These are phyloP conservation scores for Oscarella lobularis DNA, from an alignment of 37 sponge, comb jelly and placozoan species.

Conservation along the genomic window DNA sequence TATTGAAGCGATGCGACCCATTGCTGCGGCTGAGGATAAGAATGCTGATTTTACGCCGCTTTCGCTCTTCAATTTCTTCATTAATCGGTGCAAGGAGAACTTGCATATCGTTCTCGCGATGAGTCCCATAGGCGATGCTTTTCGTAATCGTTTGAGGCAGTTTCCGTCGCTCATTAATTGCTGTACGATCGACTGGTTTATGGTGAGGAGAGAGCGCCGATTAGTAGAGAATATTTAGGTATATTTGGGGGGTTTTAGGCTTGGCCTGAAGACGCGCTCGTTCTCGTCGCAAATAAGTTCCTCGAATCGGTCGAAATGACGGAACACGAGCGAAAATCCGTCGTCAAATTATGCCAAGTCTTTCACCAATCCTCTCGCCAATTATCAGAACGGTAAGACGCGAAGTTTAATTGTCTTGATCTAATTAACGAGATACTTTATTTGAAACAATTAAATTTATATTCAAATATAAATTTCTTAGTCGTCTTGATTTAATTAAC, in stretches of 20 bases:
- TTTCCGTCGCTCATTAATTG: constrained; percentile 99
- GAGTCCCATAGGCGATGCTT: constrained; percentile 97
- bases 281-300: constrained; percentile 89
- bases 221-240: not conserved
- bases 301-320: constrained; percentile 85
- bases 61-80: constrained; percentile 84
- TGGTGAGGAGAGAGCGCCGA: constrained; percentile 32
- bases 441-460: not conserved
- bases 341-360: constrained; percentile 78
- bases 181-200: constrained; percentile 99
- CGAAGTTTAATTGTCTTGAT: no score
- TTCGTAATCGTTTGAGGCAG: constrained; percentile 81
- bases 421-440: not conserved
- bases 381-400: constrained; percentile 46
- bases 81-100: constrained; percentile 87
- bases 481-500: no score
- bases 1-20: constrained; percentile 88
- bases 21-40: constrained; percentile 85
- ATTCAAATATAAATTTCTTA: no score
- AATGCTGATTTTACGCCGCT: constrained; percentile 93
- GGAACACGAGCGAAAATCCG: constrained; percentile 48
- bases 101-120: constrained; percentile 94
- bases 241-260: constrained; percentile 20
- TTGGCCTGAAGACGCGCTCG: constrained; percentile 92
- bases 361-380: constrained; percentile 88